Base-by-base conservation (phyloP, 2,113 vertebrate genomes). In the Scatophagus argus region DNA sequence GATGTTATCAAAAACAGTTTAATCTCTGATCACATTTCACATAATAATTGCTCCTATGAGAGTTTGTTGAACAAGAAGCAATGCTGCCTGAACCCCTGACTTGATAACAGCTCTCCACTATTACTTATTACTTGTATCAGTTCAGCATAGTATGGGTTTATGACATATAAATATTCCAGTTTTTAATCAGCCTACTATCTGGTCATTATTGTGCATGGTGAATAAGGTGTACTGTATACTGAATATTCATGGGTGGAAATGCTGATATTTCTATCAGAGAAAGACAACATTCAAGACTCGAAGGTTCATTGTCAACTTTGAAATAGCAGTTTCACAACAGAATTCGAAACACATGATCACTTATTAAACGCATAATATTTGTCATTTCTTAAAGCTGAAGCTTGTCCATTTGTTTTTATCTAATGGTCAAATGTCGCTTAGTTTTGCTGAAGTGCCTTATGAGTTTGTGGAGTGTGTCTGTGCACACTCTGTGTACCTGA, bases 391-490 rank as follows among this genome's bases (percentile, higher is more conserved):
- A 46, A 66, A 51, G 13, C 13, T 25, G 16, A 62, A 21, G 34
- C 21, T 54, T 51, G 23, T 60, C 3, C 7, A 54, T 29, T 16
- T 23, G 19, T 12, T 74, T 83, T 58, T 32, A 56, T 67, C 49
- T 16, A 12, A 71, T 68, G 12, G 43, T 55, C 41, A 46, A 73
- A 52, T 36, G 38, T 56, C 4, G 19, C 27, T 19, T 38, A 29
- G 47, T 31, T 5, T 9, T 1, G 39, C 8, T 25, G n/a, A 46
- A 69, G 16, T 21, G 1, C 6, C 46, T 54, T 25, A 12, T n/a
- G 29, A 60, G 23, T 21, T 39, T 31, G 34, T 23, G 16, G 9
- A 43, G 6, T 19, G 6, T 19, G 9, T 62, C 11, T 67, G 36
- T n/a, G n/a, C n/a, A n/a, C n/a, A n/a, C n/a, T n/a, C 4, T 23